Percentiles rank a stretch among this genome's conserved stretches.
These are phyloP conservation scores for Heteromyza rotundicornis DNA, from an alignment of 2,888 invertebrate species.

Conservation along the genomic window DNA sequence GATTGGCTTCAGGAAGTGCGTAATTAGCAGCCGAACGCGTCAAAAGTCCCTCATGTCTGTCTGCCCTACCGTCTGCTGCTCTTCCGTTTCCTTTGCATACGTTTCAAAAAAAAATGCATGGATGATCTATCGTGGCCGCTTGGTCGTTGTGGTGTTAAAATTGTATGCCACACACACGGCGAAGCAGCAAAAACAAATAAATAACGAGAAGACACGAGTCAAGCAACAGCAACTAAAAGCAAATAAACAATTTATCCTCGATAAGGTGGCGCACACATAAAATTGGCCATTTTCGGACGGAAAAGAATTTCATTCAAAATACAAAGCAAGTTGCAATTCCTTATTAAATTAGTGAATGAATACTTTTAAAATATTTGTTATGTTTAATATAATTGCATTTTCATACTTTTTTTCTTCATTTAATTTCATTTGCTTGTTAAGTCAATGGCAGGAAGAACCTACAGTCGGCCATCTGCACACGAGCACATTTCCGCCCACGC, in stretches of 20 bases:
- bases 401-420: no score
- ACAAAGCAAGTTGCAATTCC: no score
- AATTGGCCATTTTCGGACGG: neutral
- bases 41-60: neutral
- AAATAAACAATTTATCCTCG: conserved; percentile 2
- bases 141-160: no score
- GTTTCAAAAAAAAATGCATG: neutral
- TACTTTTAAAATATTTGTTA: no score
- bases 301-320: no score
- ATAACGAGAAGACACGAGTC: conserved; percentile 8
- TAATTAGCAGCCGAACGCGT: neutral
- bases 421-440: no score
- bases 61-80: conserved; percentile 36
- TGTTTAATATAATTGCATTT: no score
- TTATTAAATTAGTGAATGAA: no score
- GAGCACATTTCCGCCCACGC: conserved; percentile 12
- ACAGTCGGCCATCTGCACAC: conserved; percentile 23
- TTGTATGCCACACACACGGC: no score
- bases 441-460: conserved; percentile 1
- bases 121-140: conserved; percentile 5
- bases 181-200: no score
- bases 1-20: conserved; percentile 6
- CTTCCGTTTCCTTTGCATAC: conserved; percentile 50
- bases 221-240: conserved; percentile 22
- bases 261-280: conserved; percentile 6